Base-by-base conservation (phyloP, 2,888 invertebrate species). In the Pegoplata infirma region DNA sequence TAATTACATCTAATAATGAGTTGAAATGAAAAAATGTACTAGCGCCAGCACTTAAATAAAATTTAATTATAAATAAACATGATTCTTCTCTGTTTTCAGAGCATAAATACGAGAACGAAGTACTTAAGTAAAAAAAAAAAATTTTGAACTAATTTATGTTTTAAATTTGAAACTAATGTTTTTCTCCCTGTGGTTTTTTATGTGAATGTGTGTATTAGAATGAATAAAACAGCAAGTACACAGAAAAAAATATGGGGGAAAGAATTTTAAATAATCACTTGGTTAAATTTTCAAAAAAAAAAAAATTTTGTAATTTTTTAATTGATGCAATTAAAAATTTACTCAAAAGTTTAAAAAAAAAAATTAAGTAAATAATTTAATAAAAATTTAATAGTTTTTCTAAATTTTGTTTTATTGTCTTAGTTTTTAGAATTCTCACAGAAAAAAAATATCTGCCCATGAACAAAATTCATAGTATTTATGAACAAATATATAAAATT, bases 121-220 rank as follows among this genome's bases (percentile, higher is more conserved):
- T 49, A 21, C 7, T 49, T 10, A 36, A 19, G 44, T 28, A 47
- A 14, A n/a, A n/a, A n/a, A n/a, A n/a, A n/a, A n/a, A n/a, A n/a
- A n/a, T n/a, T n/a, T n/a, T 72, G 55, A 49, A 58, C 72, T 58
- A 64, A 64, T 73, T 73, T 47, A 16, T 63, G 36, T 28, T 61
- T n/a, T 58, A 6, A 66, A 44, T 51, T 51, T 3, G 8, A 59
- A 44, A 32, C 58, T 56, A 28, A 16, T 21, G 12, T 44, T 64
- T n/a, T n/a, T n/a, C n/a, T 40, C 19, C 49, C 51, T 59, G 14
- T 44, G 28, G 53, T 51, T 19, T 25, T 44, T 14, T 28, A 1
- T 25, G 49, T n/a, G n/a, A n/a, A n/a, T n/a, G n/a, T n/a, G 7
- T 51, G 28, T 16, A 36, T 64, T 36, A 2, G 28, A 28, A 16